These are phyloP conservation scores for Ectobius pallidus DNA, from an alignment of 2,888 invertebrate genomes.

Conservation along the genomic window DNA sequence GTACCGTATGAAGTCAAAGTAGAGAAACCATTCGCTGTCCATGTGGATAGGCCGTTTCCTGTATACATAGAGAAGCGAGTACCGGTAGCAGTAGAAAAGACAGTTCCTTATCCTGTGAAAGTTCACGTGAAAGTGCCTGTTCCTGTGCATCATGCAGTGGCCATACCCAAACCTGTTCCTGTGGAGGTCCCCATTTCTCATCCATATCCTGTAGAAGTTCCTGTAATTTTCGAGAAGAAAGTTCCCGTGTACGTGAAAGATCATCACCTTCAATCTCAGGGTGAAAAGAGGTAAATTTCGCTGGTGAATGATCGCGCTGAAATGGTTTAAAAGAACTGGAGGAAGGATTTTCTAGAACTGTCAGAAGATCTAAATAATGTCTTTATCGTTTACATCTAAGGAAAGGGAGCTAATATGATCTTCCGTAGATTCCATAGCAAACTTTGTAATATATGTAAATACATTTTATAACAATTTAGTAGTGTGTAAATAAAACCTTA, in stretches of 20 bases:
- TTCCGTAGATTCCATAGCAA: too few species aligned
- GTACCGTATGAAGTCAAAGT: background rate
- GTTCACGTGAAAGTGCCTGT: constrained; percentile 2
- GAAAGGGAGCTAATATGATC: too few species aligned
- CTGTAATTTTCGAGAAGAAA: constrained; percentile 5
- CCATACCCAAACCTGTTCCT: background rate
- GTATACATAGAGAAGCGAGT: constrained; percentile 4
- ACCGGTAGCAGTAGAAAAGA: background rate
- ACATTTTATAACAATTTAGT: too few species aligned
- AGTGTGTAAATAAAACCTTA: too few species aligned
- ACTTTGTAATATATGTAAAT: too few species aligned
- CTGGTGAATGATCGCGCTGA: too few species aligned
- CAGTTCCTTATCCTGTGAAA: background rate
- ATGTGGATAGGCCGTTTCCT: constrained; percentile 9
- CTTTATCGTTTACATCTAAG: too few species aligned
- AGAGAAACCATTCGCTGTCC: background rate
- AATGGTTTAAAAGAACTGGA: too few species aligned
- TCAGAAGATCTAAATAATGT: too few species aligned
- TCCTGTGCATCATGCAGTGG: background rate
- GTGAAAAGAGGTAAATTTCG: too few species aligned
- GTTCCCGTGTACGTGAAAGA: background rate
- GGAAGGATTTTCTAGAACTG: too few species aligned
- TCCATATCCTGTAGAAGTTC: constrained; percentile 7
- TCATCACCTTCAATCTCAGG: background rate
- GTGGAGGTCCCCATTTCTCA: background rate